Evolutionary conservation across 2,113 vertebrate species (phyloP), one percentile per base, ranked within the genome.

Genomic region (Ariopsis seemanni): DNA sequence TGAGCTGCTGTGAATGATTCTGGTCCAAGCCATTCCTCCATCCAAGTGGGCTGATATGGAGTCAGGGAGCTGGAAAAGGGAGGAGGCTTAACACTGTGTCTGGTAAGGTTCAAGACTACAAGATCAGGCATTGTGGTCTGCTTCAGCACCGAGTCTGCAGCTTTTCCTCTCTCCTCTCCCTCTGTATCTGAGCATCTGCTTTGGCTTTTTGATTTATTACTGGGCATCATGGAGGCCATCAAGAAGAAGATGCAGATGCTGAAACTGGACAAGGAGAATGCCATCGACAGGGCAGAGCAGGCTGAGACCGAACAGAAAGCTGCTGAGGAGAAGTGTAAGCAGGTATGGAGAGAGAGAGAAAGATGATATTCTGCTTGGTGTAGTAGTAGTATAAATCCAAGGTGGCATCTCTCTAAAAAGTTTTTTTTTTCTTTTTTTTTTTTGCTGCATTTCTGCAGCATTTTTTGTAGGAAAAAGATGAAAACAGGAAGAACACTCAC

Each of bases 201-300:
- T 60, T 89, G 50, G 83, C 60, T 85, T 85, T 89, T 86, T 89
- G 42, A 85, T 80, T 75, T 62, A 42, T 81, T n/a, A 53, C 88
- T 85, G 15, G 1, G 58, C 91, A 94, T 89, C 93, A 99, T 99
- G 98, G 98, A 99, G 92, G 98, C 98, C 92, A 99, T 96, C 93
- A 96, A 96, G 93, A 96, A 96, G 93, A 96, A 96, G 93, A 96
- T 96, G 95, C 95, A 96, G 95, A 99, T 99, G 98, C 93, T 99
- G 90, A 99, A 99, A 90, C 89, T 99, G 91, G 98, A 99, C 95
- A 99, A 97, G 93, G 97, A 99, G 95, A 98, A 98, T 0, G 97
- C 98, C 93, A 97, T 98, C 1, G 97, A 99, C 94, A 94, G 97
- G 17, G 98, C 98, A 0, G 97, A 99, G 92, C 97, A 98, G 93